Conservation (phyloP, 2,113 vertebrate genomes). For the Brachyistius frenatus region DNA sequence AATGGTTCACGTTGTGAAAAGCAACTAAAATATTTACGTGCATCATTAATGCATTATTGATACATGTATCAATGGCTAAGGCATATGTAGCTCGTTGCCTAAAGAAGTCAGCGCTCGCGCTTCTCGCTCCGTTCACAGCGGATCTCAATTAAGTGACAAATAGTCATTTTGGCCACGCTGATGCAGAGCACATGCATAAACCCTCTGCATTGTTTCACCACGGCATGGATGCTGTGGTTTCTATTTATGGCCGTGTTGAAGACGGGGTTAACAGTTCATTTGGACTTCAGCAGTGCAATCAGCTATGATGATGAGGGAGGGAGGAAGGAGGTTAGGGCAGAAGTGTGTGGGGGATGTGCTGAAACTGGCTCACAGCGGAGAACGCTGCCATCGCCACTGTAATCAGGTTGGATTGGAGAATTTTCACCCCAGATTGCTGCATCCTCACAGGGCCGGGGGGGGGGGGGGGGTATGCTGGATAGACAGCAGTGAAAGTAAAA, state of each 20-base stretch:
- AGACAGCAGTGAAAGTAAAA: neutral
- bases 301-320: constrained; percentile 65
- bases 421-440: constrained; percentile 30
- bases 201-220: constrained; percentile 26
- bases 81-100: constrained; percentile 49
- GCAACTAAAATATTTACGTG: constrained; percentile 60
- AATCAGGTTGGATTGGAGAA: constrained; percentile 72
- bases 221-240: constrained; percentile 21
- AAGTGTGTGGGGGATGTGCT: constrained; percentile 52
- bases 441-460: constrained; percentile 21
- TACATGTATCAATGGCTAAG: constrained; percentile 46
- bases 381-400: constrained; percentile 58
- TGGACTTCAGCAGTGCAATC: constrained; percentile 70
- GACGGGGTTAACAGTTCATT: constrained; percentile 58
- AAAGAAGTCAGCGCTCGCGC: constrained; percentile 40
- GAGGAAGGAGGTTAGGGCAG: constrained; percentile 29
- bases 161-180: constrained; percentile 18
- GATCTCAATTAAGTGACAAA: constrained; percentile 15
- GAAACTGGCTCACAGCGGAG: constrained; percentile 54
- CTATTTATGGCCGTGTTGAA: constrained; percentile 47
- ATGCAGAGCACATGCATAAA: constrained; percentile 13
- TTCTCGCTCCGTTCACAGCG: constrained; percentile 28
- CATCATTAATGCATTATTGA: constrained; percentile 61
- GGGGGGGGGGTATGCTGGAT: neutral
- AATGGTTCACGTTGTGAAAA: constrained; percentile 50